Evolutionary conservation across 2,113 vertebrate species (phyloP).

Genomic region (Isichthys henryi): DNA sequence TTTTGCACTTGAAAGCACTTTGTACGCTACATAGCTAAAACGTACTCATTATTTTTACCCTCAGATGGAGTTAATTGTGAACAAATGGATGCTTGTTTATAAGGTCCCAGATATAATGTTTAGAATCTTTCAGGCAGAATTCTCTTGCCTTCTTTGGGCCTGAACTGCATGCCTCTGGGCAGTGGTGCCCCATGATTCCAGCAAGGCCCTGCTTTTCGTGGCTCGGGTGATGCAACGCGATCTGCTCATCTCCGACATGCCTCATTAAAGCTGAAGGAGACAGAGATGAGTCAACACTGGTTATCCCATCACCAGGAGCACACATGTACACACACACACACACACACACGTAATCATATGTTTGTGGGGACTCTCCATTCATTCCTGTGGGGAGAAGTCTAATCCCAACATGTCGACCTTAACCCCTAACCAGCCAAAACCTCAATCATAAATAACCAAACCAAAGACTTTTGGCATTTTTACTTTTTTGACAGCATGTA

Average conservation of each 20-base stretch:
- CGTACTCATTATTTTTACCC: not conserved
- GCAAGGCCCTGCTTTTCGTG: not conserved
- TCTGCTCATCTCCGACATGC: not conserved
- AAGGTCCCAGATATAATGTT: not conserved
- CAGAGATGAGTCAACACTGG: not conserved
- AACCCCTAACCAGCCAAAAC: too few relatives aligned
- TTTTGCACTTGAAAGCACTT: not conserved
- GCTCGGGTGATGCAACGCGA: not conserved
- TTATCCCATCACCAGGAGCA: not conserved
- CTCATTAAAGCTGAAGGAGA: conserved; percentile 18
- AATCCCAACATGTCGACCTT: too few relatives aligned
- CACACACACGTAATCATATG: not conserved
- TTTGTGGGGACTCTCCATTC: not conserved
- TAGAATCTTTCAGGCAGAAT: not conserved
- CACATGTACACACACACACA: too few relatives aligned
- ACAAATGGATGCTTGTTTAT: not conserved
- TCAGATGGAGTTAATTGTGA: not conserved
- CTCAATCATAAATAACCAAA: too few relatives aligned
- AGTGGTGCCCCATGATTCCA: not conserved
- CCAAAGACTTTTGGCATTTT: too few relatives aligned
- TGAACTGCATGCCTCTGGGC: not conserved
- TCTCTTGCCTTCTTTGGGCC: not conserved
- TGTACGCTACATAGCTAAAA: not conserved
- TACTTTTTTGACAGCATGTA: too few relatives aligned
- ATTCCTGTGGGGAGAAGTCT: too few relatives aligned